Percentiles rank a stretch among this genome's conserved stretches.
phyloP scores from a whole-genome alignment of 2,113 vertebrate genomes.

The Scophthalmus maximus region DNA sequence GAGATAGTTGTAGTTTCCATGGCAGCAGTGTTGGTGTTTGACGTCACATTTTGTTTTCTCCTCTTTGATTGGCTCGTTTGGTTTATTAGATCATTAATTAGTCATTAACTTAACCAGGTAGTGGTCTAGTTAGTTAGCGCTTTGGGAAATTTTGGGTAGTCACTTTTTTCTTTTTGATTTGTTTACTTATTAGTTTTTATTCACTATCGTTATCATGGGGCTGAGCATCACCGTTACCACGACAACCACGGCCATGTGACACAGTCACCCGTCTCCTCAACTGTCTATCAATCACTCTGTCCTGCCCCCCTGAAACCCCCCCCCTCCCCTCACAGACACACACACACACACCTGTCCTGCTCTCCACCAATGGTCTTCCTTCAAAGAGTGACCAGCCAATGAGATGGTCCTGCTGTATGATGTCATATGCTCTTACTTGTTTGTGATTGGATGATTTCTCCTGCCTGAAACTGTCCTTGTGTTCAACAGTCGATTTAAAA shows the following conservation, averaged over 20 bases:
- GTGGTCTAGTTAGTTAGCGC: background rate
- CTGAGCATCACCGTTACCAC: constrained; percentile 24
- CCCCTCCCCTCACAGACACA: background rate
- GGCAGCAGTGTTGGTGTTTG: background rate
- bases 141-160: no score
- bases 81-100: constrained; percentile 2
- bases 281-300: no score
- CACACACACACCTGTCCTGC: constrained; percentile 3
- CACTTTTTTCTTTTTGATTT: constrained; percentile 27
- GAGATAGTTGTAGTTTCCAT: background rate
- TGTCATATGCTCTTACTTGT: constrained; percentile 51
- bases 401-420: constrained; percentile 33
- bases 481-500: constrained; percentile 28
- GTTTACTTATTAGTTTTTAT: constrained; percentile 33
- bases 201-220: constrained; percentile 1
- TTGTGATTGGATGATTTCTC: constrained; percentile 52
- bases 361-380: constrained; percentile 44
- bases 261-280: background rate
- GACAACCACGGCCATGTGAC: background rate
- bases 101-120: background rate
- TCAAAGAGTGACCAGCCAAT: no score
- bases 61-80: background rate
- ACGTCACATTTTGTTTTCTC: background rate
- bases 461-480: constrained; percentile 48
- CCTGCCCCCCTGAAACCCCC: background rate